phyloP scores from a whole-genome alignment of 2,113 vertebrate genomes.

The Laterallus jamaicensis region DNA sequence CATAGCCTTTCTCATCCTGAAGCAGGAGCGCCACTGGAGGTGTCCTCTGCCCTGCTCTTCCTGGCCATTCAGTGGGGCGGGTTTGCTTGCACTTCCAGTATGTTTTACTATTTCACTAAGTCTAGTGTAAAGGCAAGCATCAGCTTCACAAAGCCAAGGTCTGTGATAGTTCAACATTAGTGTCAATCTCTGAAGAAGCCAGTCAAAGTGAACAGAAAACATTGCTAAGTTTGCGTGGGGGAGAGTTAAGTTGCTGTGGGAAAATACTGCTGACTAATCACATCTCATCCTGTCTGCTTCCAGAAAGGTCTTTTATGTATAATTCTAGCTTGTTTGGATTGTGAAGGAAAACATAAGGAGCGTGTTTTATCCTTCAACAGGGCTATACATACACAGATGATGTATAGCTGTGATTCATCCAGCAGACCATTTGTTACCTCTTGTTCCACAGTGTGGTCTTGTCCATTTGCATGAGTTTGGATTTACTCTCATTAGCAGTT shows the following conservation, averaged over 20 bases:
- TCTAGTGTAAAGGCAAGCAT: background rate
- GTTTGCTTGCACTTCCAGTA: fast-evolving
- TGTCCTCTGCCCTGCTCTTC: background rate
- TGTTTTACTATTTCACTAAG: background rate
- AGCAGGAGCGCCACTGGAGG: background rate
- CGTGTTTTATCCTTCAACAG: background rate
- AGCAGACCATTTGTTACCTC: background rate
- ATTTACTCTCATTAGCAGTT: background rate
- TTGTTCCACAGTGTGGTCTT: background rate
- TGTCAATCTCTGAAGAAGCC: background rate
- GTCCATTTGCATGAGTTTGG: background rate
- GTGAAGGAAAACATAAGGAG: background rate
- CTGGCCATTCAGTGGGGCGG: too few species aligned
- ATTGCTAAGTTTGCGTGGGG: background rate
- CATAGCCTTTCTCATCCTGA: background rate
- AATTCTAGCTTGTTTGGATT: background rate
- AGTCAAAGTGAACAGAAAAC: background rate
- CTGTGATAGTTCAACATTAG: background rate
- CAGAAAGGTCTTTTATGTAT: fast-evolving
- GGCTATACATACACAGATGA: background rate
- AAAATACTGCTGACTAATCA: background rate
- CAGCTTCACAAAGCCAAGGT: background rate
- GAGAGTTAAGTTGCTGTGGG: background rate
- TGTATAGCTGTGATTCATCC: background rate
- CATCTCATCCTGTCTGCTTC: background rate